Evolutionary conservation across 2,888 invertebrate species (phyloP).

Genomic region (Pyrgus malvae): DNA sequence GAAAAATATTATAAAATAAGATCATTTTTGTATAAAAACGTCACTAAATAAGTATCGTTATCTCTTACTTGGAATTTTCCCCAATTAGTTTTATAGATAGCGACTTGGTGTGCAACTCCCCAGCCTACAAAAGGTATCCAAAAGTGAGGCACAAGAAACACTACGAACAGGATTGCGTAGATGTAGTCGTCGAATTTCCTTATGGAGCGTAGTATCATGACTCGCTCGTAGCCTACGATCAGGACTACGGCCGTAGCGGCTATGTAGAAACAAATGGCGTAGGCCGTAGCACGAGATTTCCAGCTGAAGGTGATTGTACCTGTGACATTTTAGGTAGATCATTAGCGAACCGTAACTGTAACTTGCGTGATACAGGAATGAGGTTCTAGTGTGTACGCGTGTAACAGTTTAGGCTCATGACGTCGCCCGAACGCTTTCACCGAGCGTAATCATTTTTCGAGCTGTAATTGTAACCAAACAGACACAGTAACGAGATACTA

Average conservation of each 20-base stretch:
- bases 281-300: conserved; percentile 83
- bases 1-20: too few species aligned
- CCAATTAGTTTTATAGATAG: conserved; percentile 86
- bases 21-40: background rate
- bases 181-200: conserved; percentile 86
- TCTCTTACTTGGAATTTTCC: conserved; percentile 83
- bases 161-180: conserved; percentile 85
- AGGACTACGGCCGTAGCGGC: conserved; percentile 81
- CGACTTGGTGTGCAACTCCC: conserved; percentile 86
- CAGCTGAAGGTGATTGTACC: conserved; percentile 84
- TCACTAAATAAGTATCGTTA: background rate
- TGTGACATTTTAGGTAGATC: conserved; percentile 34
- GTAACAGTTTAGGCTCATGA: conserved; percentile 25
- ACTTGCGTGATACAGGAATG: conserved; percentile 22
- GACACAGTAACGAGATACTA: conserved; percentile 24
- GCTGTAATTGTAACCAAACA: conserved; percentile 20
- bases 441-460: conserved; percentile 30
- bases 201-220: conserved; percentile 82
- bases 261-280: conserved; percentile 84
- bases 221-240: conserved; percentile 82
- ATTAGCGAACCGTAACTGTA: conserved; percentile 30
- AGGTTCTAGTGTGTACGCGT: conserved; percentile 32
- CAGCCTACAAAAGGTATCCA: conserved; percentile 87
- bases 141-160: conserved; percentile 86
- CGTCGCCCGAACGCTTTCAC: conserved; percentile 31